phyloP scores from a whole-genome alignment of 2,113 vertebrate genomes.

The Leptobrachium ailaonicum region DNA sequence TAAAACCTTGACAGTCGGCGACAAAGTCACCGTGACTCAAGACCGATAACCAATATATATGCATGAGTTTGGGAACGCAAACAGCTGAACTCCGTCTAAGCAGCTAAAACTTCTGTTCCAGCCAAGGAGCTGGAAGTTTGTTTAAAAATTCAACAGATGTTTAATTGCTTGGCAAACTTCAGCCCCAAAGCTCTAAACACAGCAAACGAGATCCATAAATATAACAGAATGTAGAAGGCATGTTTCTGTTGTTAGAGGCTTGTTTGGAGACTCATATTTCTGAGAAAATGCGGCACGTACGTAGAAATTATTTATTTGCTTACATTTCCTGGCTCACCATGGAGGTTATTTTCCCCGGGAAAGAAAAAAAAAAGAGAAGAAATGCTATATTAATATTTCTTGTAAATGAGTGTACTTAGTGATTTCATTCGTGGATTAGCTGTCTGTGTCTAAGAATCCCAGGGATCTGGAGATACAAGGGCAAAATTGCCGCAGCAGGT shows the following conservation, averaged over 20 bases:
- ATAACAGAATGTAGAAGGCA: conserved; percentile 23
- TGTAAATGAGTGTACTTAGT: background rate
- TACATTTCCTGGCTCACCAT: background rate
- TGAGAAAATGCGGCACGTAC: background rate
- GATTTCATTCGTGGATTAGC: background rate
- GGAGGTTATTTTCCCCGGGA: background rate
- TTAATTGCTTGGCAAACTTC: conserved; percentile 39
- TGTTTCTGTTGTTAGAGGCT: background rate
- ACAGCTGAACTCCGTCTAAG: too few species aligned
- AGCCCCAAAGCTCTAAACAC: conserved; percentile 32
- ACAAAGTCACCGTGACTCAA: too few species aligned
- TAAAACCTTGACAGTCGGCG: too few species aligned
- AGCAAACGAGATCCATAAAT: conserved; percentile 30
- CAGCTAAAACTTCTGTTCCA: background rate
- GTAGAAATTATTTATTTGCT: background rate
- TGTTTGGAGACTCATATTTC: conserved; percentile 4
- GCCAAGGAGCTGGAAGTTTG: conserved; percentile 32
- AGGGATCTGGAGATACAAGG: too few species aligned
- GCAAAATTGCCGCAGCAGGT: too few species aligned
- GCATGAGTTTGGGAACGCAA: too few species aligned
- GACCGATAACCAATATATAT: too few species aligned
- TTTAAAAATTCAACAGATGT: conserved; percentile 46
- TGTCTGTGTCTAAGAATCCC: background rate
- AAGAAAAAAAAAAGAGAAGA: background rate
- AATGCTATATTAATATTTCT: background rate